A percentile compares a stretch with the other conserved stretches of the same genome.
These are phyloP conservation scores for Heliconius nattereri DNA, from an alignment of 1,140 invertebrate species.

Conservation along the genomic window DNA sequence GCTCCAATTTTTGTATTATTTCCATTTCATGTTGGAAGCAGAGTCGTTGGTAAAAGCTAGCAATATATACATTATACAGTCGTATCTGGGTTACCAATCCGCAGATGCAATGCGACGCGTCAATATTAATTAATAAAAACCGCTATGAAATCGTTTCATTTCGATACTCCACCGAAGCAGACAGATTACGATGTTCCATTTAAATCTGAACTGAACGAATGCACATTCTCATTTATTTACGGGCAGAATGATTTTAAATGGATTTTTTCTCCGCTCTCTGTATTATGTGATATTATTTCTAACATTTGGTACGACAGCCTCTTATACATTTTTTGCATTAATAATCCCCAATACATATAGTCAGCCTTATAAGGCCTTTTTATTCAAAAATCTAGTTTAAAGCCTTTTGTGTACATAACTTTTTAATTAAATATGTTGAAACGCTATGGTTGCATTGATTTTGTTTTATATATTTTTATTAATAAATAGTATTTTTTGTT, in stretches of 20 bases:
- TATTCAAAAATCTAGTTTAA: no score
- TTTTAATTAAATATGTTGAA: no score
- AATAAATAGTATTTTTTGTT: no score
- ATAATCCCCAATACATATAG: no score
- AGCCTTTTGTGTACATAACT: no score
- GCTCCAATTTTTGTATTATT: no score
- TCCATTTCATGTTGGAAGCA: no score
- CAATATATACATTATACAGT: not conserved
- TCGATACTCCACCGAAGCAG: constrained; percentile 7
- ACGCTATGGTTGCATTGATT: no score
- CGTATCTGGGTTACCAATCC: constrained; percentile 7
- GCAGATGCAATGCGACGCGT: constrained; percentile 10
- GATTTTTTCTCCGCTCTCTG: not conserved
- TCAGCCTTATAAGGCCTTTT: no score
- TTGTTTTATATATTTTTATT: no score
- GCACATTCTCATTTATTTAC: not conserved
- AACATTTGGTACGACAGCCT: no score
- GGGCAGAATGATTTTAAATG: not conserved
- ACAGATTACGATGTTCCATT: constrained; percentile 9
- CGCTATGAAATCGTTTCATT: constrained; percentile 15
- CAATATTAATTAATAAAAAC: constrained; percentile 16
- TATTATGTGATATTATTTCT: not conserved
- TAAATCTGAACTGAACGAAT: constrained; percentile 1
- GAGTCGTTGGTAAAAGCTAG: not conserved
- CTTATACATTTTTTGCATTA: no score